A percentile compares a stretch with the other conserved stretches of the same genome.
Evolutionary conservation across 2,113 vertebrate genomes (phyloP).

Genomic region (Gobio gobio): DNA sequence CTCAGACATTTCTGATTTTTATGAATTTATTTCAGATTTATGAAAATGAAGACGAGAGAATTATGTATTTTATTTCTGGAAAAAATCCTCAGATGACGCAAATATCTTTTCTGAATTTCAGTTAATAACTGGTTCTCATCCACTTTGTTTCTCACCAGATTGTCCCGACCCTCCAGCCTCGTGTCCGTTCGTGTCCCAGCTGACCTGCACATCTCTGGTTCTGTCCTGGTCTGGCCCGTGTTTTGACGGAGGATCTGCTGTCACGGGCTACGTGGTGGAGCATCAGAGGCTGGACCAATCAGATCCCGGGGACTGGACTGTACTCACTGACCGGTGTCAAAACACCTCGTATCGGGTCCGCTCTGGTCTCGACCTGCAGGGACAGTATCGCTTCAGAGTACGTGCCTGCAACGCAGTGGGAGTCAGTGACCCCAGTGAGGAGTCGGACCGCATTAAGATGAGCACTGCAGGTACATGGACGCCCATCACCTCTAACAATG

Average conservation of each 20-base stretch:
- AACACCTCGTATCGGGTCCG: slow-evolving; percentile 73
- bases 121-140: too few species aligned
- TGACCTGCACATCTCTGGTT: slow-evolving; percentile 71
- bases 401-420: slow-evolving; percentile 74
- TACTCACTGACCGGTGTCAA: slow-evolving; percentile 66
- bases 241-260: slow-evolving; percentile 79
- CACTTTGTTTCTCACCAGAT: slow-evolving; percentile 62
- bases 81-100: too few species aligned
- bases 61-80: too few species aligned
- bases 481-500: too few species aligned
- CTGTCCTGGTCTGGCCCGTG: slow-evolving; percentile 80
- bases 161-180: slow-evolving; percentile 75
- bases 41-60: too few species aligned
- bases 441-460: slow-evolving; percentile 73
- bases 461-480: slow-evolving; percentile 59
- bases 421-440: slow-evolving; percentile 73
- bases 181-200: slow-evolving; percentile 72
- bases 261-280: slow-evolving; percentile 77
- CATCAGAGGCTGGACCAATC: slow-evolving; percentile 46
- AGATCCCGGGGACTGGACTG: slow-evolving; percentile 65
- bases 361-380: slow-evolving; percentile 70
- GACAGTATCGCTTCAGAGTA: slow-evolving; percentile 76
- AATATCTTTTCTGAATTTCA: too few species aligned
- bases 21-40: too few species aligned
- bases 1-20: too few species aligned